phyloP scores from a whole-genome alignment of 2,113 vertebrate genomes.

The Heptranchias perlo region DNA sequence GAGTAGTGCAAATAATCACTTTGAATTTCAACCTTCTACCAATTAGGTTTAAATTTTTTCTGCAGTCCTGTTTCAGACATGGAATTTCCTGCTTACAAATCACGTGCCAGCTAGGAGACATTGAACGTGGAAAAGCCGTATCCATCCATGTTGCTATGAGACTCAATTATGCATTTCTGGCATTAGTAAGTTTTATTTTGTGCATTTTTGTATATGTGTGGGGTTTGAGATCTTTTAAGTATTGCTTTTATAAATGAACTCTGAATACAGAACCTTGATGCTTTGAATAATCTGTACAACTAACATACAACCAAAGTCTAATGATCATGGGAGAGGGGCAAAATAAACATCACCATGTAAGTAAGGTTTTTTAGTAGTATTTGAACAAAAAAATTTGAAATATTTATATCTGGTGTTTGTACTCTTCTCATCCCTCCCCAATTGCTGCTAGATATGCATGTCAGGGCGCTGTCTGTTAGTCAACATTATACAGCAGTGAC shows the following conservation, averaged over 20 bases:
- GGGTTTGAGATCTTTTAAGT: not conserved
- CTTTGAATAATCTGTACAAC: not conserved
- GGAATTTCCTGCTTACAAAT: slow-evolving; percentile 72
- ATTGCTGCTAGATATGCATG: not conserved
- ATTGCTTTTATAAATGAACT: not conserved
- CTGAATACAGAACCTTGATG: not conserved
- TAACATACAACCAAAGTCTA: not conserved
- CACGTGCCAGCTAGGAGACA: slow-evolving; percentile 72
- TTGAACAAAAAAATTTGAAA: not conserved
- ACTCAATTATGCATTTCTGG: slow-evolving; percentile 69
- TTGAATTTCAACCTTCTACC: not conserved
- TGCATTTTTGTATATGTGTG: not conserved
- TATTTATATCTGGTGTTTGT: not conserved
- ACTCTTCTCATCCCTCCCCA: not conserved
- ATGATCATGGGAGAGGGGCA: not conserved
- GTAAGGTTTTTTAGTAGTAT: not conserved
- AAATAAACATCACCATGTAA: not conserved
- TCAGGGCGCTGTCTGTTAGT: not conserved
- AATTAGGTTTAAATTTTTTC: not conserved
- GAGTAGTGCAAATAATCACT: not conserved
- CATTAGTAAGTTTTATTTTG: slow-evolving; percentile 55
- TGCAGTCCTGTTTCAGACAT: slow-evolving; percentile 19
- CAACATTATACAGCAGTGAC: not conserved
- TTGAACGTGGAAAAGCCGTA: slow-evolving; percentile 76
- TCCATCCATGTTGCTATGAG: slow-evolving; percentile 69